These are phyloP conservation scores for Corvus hawaiiensis DNA, from an alignment of 2,113 vertebrate genomes.

Conservation along the genomic window DNA sequence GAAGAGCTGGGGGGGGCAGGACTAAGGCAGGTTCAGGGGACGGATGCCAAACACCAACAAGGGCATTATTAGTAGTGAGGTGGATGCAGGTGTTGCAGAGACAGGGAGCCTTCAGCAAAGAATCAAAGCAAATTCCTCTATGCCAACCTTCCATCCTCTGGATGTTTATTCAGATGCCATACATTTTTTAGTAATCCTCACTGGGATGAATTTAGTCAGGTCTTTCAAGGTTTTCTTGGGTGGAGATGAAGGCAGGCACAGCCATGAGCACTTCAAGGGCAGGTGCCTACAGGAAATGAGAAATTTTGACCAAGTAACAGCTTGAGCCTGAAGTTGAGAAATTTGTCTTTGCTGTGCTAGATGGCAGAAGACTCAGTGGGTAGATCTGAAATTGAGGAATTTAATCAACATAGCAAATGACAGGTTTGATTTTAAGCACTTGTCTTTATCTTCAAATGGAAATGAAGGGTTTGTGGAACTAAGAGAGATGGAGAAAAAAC, in stretches of 20 bases:
- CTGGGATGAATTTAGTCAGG: background rate
- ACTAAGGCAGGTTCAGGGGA: background rate
- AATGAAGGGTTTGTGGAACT: background rate
- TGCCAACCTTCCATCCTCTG: background rate
- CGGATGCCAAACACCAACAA: background rate
- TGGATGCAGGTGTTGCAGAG: background rate
- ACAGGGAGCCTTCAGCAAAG: background rate
- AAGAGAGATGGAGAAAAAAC: background rate
- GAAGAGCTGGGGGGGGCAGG: background rate
- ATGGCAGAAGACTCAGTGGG: background rate
- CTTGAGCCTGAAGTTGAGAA: background rate
- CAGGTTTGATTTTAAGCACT: background rate
- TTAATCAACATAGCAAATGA: background rate
- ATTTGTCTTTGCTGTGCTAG: background rate
- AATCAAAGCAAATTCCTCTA: background rate
- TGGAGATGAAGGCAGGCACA: background rate
- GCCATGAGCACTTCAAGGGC: background rate
- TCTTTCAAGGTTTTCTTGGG: constrained; percentile 1
- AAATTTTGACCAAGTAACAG: background rate
- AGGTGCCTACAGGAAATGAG: background rate
- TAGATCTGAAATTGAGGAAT: background rate
- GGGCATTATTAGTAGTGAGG: background rate
- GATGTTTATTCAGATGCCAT: background rate
- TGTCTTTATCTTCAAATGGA: background rate
- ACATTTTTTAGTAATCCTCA: background rate